A percentile compares a stretch with the other conserved stretches of the same genome.
Evolutionary conservation across 2,797 vertebrate species (phyloP).

Genomic region (Coluber constrictor): DNA sequence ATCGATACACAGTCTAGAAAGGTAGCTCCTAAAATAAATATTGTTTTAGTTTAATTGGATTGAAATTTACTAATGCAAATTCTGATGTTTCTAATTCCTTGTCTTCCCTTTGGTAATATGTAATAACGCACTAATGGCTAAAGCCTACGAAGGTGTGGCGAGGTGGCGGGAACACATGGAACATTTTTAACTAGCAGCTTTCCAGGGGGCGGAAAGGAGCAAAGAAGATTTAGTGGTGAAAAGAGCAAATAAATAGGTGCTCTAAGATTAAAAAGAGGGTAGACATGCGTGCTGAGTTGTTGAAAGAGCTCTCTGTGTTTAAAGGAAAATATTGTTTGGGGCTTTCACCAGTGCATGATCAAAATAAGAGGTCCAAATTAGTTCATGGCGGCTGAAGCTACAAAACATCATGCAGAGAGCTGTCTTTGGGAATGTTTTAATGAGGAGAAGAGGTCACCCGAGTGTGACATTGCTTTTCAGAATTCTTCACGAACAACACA

Average conservation of each 20-base stretch:
- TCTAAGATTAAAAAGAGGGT: slow-evolving; percentile 91
- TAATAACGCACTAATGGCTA: slow-evolving; percentile 84
- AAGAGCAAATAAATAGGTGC: slow-evolving; percentile 97
- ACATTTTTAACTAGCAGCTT: slow-evolving; percentile 82
- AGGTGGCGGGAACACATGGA: slow-evolving; percentile 54
- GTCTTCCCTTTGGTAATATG: slow-evolving; percentile 73
- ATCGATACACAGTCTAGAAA: slow-evolving; percentile 58
- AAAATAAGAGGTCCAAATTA: slow-evolving; percentile 89
- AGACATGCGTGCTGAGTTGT: slow-evolving; percentile 84
- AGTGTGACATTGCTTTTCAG: slow-evolving; percentile 85
- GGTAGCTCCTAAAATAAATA: slow-evolving; percentile 71
- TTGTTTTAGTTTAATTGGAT: slow-evolving; percentile 76
- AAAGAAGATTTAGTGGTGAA: slow-evolving; percentile 88
- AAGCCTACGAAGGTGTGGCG: slow-evolving; percentile 76
- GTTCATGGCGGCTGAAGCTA: slow-evolving; percentile 88
- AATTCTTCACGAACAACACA: slow-evolving; percentile 86
- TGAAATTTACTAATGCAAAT: slow-evolving; percentile 81
- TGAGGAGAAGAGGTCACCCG: slow-evolving; percentile 90
- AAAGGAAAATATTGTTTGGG: slow-evolving; percentile 86
- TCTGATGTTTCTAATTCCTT: slow-evolving; percentile 65
- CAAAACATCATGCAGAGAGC: slow-evolving; percentile 89
- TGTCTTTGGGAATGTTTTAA: slow-evolving; percentile 97
- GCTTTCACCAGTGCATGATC: slow-evolving; percentile 86
- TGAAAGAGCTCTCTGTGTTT: slow-evolving; percentile 84
- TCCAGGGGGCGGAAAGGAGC: slow-evolving; percentile 80